Conservation (phyloP, 2,888 invertebrate species). For the Phalera bucephala region DNA sequence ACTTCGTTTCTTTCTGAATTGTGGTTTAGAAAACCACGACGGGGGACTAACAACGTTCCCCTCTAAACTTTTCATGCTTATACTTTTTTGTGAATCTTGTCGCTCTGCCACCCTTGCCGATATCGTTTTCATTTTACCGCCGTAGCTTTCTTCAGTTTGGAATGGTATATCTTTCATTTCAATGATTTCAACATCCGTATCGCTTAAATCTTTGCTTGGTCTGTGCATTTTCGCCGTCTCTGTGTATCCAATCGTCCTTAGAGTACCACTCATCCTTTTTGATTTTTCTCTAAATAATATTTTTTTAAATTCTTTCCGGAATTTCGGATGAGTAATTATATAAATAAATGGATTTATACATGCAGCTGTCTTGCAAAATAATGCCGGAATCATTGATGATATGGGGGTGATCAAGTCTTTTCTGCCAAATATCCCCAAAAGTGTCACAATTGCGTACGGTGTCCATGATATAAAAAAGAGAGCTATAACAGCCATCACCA, state of each 20-base stretch:
- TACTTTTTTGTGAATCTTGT: conserved; percentile 58
- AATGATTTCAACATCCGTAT: conserved; percentile 78
- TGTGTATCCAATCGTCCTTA: conserved; percentile 62
- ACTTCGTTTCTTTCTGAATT: conserved; percentile 74
- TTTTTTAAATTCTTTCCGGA: conserved; percentile 84
- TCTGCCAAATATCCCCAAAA: conserved; percentile 87
- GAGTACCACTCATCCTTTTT: conserved; percentile 61
- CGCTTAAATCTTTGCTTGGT: conserved; percentile 68
- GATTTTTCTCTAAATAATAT: conserved; percentile 66
- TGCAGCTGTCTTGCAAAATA: conserved; percentile 91
- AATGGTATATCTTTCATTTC: conserved; percentile 78
- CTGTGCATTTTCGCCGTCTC: conserved; percentile 56
- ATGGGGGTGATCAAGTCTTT: conserved; percentile 86
- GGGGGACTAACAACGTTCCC: conserved; percentile 66
- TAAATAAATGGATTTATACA: conserved; percentile 92
- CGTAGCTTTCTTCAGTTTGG: conserved; percentile 38
- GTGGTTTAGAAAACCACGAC: conserved; percentile 80
- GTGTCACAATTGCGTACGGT: conserved; percentile 89
- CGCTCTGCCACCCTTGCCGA: conserved; percentile 58
- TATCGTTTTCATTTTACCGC: conserved; percentile 48
- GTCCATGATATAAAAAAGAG: conserved; percentile 93
- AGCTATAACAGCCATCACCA: conserved; percentile 87
- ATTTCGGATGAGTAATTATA: conserved; percentile 90
- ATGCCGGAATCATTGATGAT: conserved; percentile 89
- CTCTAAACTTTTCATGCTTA: conserved; percentile 68